These are phyloP conservation scores for Noctua pronuba DNA, from an alignment of 2,888 invertebrate species.

Conservation along the genomic window DNA sequence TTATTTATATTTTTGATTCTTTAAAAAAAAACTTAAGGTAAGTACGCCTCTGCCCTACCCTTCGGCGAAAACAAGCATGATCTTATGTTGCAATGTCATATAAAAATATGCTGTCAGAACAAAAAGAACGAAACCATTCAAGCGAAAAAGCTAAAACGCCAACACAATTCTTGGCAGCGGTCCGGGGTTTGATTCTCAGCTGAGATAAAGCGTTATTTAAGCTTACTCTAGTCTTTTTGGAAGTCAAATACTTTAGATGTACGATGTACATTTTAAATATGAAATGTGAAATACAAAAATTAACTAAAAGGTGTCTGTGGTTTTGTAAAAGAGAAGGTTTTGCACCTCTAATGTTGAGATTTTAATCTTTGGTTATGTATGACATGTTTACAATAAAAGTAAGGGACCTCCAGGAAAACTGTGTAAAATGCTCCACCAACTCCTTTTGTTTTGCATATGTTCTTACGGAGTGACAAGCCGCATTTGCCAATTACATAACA, in stretches of 20 bases:
- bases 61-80: background rate
- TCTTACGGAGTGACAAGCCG: no score
- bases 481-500: no score
- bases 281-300: slow-evolving; percentile 10
- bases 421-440: background rate
- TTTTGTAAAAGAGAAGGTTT: background rate
- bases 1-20: background rate
- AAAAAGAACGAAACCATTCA: slow-evolving; percentile 4
- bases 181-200: slow-evolving; percentile 49
- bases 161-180: slow-evolving; percentile 53
- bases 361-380: slow-evolving; percentile 4
- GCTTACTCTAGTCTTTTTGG: slow-evolving; percentile 35
- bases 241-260: slow-evolving; percentile 38
- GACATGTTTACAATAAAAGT: background rate
- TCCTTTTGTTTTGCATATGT: background rate
- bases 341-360: background rate
- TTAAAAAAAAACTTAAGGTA: background rate
- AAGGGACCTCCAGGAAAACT: background rate
- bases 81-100: background rate
- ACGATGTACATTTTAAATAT: slow-evolving; percentile 1
- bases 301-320: background rate
- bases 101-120: slow-evolving; percentile 6
- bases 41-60: background rate
- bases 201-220: slow-evolving; percentile 43
- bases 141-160: slow-evolving; percentile 15